A percentile compares a stretch with the other conserved stretches of the same genome.
Conservation (phyloP, 2,797 vertebrate species). For the Poeciliopsis paucimaculata region DNA sequence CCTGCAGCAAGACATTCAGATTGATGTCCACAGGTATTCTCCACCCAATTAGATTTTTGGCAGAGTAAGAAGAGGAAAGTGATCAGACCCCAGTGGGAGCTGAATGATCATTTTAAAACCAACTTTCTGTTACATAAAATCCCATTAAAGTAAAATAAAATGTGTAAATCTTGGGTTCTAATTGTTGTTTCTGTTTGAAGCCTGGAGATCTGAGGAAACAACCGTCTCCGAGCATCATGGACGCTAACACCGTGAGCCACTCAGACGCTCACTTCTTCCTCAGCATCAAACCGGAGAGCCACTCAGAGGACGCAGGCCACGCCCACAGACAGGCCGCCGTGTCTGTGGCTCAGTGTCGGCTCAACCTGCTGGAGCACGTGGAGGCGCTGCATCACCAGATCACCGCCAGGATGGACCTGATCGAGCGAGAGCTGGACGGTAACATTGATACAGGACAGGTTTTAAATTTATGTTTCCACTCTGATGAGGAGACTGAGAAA, state of each 20-base stretch:
- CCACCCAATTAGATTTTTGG: background rate
- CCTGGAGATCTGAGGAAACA: constrained; percentile 76
- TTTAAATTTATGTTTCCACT: background rate
- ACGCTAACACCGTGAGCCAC: background rate
- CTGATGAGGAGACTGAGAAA: background rate
- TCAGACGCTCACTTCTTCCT: background rate
- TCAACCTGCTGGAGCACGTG: constrained; percentile 92
- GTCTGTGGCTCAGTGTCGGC: constrained; percentile 86
- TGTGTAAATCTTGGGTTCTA: background rate
- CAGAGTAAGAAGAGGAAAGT: no score
- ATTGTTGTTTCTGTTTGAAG: constrained; percentile 28
- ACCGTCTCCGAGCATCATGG: constrained; percentile 27
- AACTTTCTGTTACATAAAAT: background rate
- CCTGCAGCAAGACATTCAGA: background rate
- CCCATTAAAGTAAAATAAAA: background rate
- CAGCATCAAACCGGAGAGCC: constrained; percentile 20
- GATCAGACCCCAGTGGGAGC: no score
- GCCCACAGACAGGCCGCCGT: constrained; percentile 44
- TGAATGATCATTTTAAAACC: background rate
- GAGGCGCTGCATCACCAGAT: constrained; percentile 94
- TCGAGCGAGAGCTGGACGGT: constrained; percentile 95
- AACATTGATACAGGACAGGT: constrained; percentile 16
- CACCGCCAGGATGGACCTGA: constrained; percentile 93
- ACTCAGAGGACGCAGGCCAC: background rate
- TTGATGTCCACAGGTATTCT: background rate